phyloP scores from a whole-genome alignment of 1,140 invertebrate genomes.

The Trypoxylus dichotomus region DNA sequence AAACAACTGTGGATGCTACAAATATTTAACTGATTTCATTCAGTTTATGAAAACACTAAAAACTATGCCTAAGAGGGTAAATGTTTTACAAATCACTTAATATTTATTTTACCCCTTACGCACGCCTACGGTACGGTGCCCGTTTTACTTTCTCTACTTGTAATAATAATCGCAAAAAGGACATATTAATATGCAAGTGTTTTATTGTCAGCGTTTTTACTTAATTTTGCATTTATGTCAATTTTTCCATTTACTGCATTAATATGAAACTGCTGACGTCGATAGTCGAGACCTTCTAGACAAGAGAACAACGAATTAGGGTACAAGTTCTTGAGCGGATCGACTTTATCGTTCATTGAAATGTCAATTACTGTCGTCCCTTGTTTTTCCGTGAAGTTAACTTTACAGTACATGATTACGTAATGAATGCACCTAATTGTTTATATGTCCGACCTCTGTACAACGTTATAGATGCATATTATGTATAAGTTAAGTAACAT shows the following conservation, averaged over 20 bases:
- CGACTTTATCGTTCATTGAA: constrained; percentile 11
- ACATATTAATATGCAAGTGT: too few relatives aligned
- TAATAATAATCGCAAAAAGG: too few relatives aligned
- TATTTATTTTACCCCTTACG: too few relatives aligned
- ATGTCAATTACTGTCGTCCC: constrained; percentile 21
- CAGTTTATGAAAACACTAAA: too few relatives aligned
- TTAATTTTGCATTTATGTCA: too few relatives aligned
- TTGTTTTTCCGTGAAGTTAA: not conserved
- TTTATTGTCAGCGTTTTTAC: too few relatives aligned
- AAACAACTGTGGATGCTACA: too few relatives aligned
- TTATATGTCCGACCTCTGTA: not conserved
- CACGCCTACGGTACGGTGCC: too few relatives aligned
- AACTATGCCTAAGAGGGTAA: too few relatives aligned
- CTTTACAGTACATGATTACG: not conserved
- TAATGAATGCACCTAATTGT: not conserved
- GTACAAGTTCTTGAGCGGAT: not conserved
- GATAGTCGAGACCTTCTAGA: not conserved
- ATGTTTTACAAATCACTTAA: too few relatives aligned
- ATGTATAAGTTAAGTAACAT: not conserved
- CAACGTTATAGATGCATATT: not conserved
- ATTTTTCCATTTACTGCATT: not conserved
- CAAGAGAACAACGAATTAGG: not conserved
- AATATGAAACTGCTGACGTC: not conserved
- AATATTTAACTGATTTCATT: too few relatives aligned
- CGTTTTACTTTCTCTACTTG: too few relatives aligned